Evolutionary conservation across 2,888 invertebrate species (phyloP).

Genomic region (Coelinius sp.): DNA sequence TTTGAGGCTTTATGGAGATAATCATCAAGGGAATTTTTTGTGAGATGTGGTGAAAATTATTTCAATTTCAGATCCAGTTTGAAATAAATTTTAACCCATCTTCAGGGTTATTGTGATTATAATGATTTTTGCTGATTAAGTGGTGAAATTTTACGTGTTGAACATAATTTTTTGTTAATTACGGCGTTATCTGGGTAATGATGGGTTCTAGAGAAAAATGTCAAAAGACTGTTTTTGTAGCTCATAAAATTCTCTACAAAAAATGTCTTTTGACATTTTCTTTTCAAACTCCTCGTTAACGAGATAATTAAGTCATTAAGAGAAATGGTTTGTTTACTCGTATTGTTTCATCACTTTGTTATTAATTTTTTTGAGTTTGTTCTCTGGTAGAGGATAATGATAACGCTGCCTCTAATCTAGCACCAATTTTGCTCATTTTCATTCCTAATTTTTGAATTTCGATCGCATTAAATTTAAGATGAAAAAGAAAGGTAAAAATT

Average conservation of each 20-base stretch:
- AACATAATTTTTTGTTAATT: not conserved
- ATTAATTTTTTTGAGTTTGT: not conserved
- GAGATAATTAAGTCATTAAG: not conserved
- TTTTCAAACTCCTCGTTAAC: not conserved
- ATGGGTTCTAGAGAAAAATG: not conserved
- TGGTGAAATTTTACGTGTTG: not conserved
- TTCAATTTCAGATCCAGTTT: conserved; percentile 70
- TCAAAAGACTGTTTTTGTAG: no score
- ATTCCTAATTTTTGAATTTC: not conserved
- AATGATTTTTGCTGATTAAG: not conserved
- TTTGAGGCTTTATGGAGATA: not conserved
- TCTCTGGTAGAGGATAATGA: not conserved
- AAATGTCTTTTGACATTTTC: no score
- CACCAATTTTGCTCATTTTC: not conserved
- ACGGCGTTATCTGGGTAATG: no score
- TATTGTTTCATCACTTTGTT: not conserved
- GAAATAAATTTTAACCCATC: conserved; percentile 69
- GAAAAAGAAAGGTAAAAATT: conserved; percentile 1
- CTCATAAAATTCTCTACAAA: no score
- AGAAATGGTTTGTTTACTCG: not conserved
- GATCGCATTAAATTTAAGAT: not conserved
- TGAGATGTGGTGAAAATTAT: conserved; percentile 63
- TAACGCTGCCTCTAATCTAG: not conserved
- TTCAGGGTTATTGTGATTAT: conserved; percentile 34
- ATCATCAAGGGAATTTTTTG: not conserved